These are phyloP conservation scores for Choloepus hoffmanni DNA, from an alignment of 2,113 vertebrate genomes.

Conservation along the genomic window DNA sequence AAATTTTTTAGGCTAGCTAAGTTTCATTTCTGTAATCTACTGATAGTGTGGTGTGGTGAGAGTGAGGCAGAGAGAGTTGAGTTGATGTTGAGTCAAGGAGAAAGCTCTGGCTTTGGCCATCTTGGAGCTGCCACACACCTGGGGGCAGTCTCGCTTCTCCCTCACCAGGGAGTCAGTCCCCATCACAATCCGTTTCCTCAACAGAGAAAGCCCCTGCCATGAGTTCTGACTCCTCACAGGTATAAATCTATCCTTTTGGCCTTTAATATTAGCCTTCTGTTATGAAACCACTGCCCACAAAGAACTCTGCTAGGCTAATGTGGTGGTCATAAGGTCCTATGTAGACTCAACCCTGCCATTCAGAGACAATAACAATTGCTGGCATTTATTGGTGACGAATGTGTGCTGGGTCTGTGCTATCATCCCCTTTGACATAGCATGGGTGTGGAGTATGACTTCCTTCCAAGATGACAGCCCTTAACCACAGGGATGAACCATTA, in stretches of 20 bases:
- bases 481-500: background rate
- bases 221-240: background rate
- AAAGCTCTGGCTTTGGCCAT: background rate
- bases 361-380: background rate
- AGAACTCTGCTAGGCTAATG: background rate
- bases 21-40: background rate
- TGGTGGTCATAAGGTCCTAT: background rate
- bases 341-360: background rate
- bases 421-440: background rate
- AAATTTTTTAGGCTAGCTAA: background rate
- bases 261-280: background rate
- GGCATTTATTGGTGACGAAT: background rate
- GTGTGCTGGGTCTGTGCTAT: background rate
- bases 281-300: background rate
- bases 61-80: background rate
- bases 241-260: background rate
- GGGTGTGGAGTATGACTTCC: too few species aligned
- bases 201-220: background rate
- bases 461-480: background rate
- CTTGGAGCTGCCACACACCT: too few species aligned
- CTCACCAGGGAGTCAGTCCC: fast-evolving
- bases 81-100: background rate
- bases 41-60: background rate
- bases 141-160: background rate
- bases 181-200: background rate